Percentiles rank a stretch among this genome's conserved stretches.
These are phyloP conservation scores for Onthophagus sagittarius DNA, from an alignment of 2,888 invertebrate genomes.

Conservation along the genomic window DNA sequence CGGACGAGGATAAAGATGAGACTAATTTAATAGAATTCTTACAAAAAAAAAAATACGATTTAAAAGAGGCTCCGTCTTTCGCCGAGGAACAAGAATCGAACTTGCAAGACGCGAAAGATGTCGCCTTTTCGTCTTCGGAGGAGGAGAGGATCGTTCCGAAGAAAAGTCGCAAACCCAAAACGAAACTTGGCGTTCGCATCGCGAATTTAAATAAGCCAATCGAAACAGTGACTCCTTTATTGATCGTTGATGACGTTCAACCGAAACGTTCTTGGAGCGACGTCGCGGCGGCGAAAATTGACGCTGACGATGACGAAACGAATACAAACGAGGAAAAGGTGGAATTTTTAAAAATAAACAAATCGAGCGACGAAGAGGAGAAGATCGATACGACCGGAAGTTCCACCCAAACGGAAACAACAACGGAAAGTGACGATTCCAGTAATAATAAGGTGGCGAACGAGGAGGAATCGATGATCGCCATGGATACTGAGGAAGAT, in stretches of 20 bases:
- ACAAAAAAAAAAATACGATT: background rate
- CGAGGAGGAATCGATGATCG: slow-evolving; percentile 42
- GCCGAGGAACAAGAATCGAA: slow-evolving; percentile 27
- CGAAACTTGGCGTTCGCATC: slow-evolving; percentile 46
- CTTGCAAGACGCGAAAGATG: slow-evolving; percentile 27
- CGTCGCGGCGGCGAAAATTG: slow-evolving; percentile 45
- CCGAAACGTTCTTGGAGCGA: slow-evolving; percentile 55
- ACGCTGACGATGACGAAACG: slow-evolving; percentile 15
- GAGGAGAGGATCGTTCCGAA: slow-evolving; percentile 28
- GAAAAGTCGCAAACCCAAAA: slow-evolving; percentile 44
- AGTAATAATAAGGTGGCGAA: slow-evolving; percentile 30
- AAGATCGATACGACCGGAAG: slow-evolving; percentile 49
- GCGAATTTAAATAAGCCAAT: slow-evolving; percentile 30
- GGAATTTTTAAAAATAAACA: slow-evolving; percentile 45
- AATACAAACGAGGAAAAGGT: slow-evolving; percentile 16
- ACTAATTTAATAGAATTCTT: background rate
- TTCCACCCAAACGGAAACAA: slow-evolving; percentile 53
- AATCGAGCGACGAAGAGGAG: slow-evolving; percentile 59
- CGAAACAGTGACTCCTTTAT: background rate
- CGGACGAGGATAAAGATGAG: slow-evolving; percentile 15
- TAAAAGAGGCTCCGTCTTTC: too few species aligned
- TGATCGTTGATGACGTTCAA: slow-evolving; percentile 31
- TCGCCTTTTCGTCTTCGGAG: slow-evolving; percentile 27
- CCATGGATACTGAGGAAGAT: slow-evolving; percentile 43
- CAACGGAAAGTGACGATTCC: slow-evolving; percentile 57